Evolutionary conservation across 2,888 invertebrate species (phyloP), one percentile per base, ranked within the genome.

Genomic region (Temnothorax rugatulus): DNA sequence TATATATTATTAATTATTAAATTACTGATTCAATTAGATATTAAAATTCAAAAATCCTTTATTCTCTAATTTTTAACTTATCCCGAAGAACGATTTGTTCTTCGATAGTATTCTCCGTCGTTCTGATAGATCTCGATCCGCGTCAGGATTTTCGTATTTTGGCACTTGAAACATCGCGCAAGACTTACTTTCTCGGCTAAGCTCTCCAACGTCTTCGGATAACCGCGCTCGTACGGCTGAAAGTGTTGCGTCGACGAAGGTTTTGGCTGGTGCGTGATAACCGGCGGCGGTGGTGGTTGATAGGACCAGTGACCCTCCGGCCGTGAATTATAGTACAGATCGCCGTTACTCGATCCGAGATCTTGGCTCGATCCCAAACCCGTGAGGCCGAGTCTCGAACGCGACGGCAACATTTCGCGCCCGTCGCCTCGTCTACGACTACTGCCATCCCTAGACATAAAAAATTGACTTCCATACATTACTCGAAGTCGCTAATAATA

Each of bases 231-330:
- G 95, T 98, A 98, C 8, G 98, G 98, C 87, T 98, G 98, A 95
- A 98, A 98, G 93, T 98, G 97, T 89, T 98, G 97, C 82, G 97
- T 96, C 86, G 96, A 95, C 25, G 97, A 96, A 69, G 96, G 95
- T 94, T 98, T 98, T 0, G 98, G 98, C 95, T 98, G 98, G 94
- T 98, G 98, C 21, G 98, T 98, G 89, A 98, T 98, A 21, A 98
- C 98, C 11, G 97, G 97, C 11, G 98, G 95, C 34, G 96, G 98
- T 18, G 98, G 98, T 9, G 98, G 98, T 90, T 97, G 97, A 94
- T 97, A 97, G 66, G 95, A 92, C 95, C 95, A 95, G 77, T 94
- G 94, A 29, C 94, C 94, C 85, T 95, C 95, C 11, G 97, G 97
- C 88, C 98, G 96, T 57, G 97, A 97, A 93, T 98, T 97, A 94